phyloP scores from a whole-genome alignment of 2,113 vertebrate species.

The Corvus cornix region DNA sequence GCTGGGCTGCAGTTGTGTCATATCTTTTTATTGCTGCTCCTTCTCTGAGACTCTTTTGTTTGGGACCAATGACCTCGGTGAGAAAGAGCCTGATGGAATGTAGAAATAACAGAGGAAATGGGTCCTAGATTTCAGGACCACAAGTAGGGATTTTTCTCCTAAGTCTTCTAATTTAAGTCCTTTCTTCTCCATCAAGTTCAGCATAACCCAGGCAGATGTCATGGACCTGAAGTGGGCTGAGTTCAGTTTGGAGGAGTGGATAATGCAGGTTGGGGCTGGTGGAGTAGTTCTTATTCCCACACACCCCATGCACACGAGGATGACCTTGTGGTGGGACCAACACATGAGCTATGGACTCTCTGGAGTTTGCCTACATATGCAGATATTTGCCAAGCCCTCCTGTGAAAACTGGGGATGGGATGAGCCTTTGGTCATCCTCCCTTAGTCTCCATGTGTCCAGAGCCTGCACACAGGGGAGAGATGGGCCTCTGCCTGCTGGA shows the following conservation, averaged over 20 bases:
- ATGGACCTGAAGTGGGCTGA: not conserved
- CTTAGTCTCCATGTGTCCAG: not conserved
- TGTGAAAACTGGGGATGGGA: not conserved
- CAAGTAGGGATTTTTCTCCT: not conserved
- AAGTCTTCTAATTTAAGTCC: not conserved
- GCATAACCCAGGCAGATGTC: not conserved
- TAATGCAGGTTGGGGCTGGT: not conserved
- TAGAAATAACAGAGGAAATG: not conserved
- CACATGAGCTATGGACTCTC: not conserved
- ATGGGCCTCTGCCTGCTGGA: not conserved
- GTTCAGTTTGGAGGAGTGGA: not conserved
- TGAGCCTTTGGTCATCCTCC: not conserved
- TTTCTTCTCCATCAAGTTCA: not conserved
- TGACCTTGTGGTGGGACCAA: not conserved
- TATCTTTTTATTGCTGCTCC: not conserved
- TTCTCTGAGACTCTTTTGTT: not conserved
- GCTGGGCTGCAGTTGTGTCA: not conserved
- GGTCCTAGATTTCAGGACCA: not conserved
- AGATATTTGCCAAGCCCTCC: not conserved
- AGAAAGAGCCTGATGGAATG: not conserved
- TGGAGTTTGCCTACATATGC: not conserved
- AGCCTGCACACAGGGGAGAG: not conserved
- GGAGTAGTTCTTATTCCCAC: not conserved
- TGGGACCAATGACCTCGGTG: not conserved
- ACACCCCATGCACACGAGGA: rapidly evolving